phyloP scores from a whole-genome alignment of 1,140 invertebrate genomes.

The Lasioglossum baleicum region DNA sequence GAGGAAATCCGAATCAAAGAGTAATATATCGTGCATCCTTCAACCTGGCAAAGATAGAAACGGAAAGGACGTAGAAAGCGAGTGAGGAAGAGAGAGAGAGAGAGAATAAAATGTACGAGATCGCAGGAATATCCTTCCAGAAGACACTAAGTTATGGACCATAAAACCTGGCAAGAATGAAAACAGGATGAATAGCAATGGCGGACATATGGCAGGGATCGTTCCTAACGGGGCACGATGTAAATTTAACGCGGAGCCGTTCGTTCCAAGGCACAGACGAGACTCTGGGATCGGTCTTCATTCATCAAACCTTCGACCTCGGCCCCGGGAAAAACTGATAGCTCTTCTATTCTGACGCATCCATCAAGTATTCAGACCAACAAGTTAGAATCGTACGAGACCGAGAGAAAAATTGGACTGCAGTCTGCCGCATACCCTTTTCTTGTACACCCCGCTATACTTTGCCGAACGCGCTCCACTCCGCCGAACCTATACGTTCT shows the following conservation, averaged over 20 bases:
- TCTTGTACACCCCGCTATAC: constrained; percentile 15
- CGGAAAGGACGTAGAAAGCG: too few relatives aligned
- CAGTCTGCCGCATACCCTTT: constrained; percentile 45
- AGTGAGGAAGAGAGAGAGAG: too few relatives aligned
- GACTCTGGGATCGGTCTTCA: constrained; percentile 58
- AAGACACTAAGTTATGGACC: constrained; percentile 61
- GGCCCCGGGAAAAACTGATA: constrained; percentile 37
- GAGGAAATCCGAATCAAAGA: not conserved
- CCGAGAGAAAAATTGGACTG: constrained; percentile 46
- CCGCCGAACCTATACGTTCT: constrained; percentile 44
- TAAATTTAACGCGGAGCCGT: constrained; percentile 40
- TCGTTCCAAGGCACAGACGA: constrained; percentile 23
- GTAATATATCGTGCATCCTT: constrained; percentile 8
- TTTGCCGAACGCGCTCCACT: constrained; percentile 11
- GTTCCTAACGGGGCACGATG: constrained; percentile 50
- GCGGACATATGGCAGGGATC: constrained; percentile 58
- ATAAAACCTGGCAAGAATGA: constrained; percentile 57
- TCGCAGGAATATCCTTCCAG: constrained; percentile 32
- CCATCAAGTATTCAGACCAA: constrained; percentile 60
- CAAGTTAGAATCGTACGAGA: constrained; percentile 51
- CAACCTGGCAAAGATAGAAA: not conserved
- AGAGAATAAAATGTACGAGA: too few relatives aligned
- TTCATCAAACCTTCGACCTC: constrained; percentile 61
- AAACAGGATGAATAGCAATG: constrained; percentile 58
- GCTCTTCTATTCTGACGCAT: constrained; percentile 40